These are phyloP conservation scores for Spilogale gracilis DNA, from an alignment of 2,113 vertebrate genomes.

Conservation along the genomic window DNA sequence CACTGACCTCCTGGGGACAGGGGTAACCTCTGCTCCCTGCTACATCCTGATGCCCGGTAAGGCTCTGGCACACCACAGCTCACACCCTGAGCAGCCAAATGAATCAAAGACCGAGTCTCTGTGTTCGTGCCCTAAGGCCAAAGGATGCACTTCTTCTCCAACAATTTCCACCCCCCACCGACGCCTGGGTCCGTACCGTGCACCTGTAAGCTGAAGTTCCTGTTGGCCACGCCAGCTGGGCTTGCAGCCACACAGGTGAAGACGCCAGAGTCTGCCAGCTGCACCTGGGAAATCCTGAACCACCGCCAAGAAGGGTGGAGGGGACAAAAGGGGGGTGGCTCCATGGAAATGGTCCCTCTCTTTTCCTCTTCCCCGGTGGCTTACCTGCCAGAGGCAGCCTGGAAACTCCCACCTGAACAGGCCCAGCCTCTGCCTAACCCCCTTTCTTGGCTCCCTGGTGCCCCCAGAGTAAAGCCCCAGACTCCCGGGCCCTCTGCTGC, in stretches of 20 bases:
- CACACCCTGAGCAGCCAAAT: not conserved
- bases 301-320: not conserved
- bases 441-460: not conserved
- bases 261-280: slow-evolving; percentile 90
- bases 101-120: not conserved
- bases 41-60: fast-evolving
- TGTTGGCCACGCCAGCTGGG: slow-evolving; percentile 91
- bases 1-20: not conserved
- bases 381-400: not conserved
- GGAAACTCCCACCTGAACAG: not conserved
- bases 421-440: not conserved
- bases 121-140: not conserved
- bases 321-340: not conserved
- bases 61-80: not conserved
- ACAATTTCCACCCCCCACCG: fast-evolving
- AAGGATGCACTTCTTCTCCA: fast-evolving
- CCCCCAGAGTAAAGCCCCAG: not conserved
- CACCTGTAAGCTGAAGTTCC: slow-evolving; percentile 92
- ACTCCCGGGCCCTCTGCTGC: fast-evolving
- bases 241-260: slow-evolving; percentile 94
- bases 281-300: slow-evolving; percentile 92
- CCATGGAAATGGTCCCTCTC: too few species aligned
- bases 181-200: slow-evolving; percentile 85
- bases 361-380: not conserved
- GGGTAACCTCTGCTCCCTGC: too few species aligned